Percentiles rank a stretch among this genome's conserved stretches.
These are phyloP conservation scores for Raja brachyura DNA, from an alignment of 2,113 vertebrate genomes.

Conservation along the genomic window DNA sequence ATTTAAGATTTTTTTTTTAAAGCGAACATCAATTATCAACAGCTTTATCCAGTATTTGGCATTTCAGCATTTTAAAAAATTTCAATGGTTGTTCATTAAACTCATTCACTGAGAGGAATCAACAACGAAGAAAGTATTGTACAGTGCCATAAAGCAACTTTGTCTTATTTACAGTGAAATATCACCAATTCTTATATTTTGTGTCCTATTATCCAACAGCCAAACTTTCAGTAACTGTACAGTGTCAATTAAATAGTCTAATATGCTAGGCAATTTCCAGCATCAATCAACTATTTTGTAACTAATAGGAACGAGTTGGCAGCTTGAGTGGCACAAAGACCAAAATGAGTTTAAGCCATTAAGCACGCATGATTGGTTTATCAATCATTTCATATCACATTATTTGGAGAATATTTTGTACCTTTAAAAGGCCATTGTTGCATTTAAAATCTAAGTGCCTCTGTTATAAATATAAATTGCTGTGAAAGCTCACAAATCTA, in stretches of 20 bases:
- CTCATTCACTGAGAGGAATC: background rate
- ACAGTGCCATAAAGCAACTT: background rate
- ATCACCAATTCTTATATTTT: background rate
- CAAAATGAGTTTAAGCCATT: background rate
- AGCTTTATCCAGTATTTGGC: background rate
- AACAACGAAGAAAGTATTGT: background rate
- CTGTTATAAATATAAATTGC: background rate
- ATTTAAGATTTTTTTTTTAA: background rate
- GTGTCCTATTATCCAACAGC: background rate
- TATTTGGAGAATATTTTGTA: background rate
- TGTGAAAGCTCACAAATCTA: background rate
- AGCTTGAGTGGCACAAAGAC: background rate
- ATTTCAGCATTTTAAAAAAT: background rate
- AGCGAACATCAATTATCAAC: background rate
- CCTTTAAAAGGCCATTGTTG: background rate
- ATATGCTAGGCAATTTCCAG: slow-evolving; percentile 4
- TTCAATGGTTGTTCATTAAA: background rate
- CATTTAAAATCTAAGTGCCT: background rate
- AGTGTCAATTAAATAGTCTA: background rate
- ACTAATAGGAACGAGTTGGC: background rate
- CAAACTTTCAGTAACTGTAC: background rate
- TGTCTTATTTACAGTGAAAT: background rate
- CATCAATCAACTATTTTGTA: too few relatives aligned
- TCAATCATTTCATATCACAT: background rate
- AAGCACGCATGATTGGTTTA: background rate